Conservation (phyloP, 2,797 vertebrate genomes). For the Spheniscus humboldti region DNA sequence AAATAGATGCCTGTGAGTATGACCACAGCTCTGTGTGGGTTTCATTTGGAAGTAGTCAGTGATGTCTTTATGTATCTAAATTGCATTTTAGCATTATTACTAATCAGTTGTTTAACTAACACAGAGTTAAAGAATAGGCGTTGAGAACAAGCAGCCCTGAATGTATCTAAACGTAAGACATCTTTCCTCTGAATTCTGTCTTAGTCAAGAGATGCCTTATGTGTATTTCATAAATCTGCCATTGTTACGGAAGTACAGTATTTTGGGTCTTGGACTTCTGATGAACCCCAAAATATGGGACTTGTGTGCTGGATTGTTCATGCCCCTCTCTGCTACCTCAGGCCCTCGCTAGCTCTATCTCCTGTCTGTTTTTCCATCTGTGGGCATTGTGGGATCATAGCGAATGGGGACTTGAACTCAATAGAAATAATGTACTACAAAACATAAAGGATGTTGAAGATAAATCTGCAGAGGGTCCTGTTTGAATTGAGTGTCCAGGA, state of each 20-base stretch:
- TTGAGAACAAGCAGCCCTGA: background rate
- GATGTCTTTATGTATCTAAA: background rate
- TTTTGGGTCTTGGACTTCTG: background rate
- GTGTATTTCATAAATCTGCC: background rate
- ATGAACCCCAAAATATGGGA: background rate
- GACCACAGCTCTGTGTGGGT: background rate
- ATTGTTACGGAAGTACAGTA: background rate
- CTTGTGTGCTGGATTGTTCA: background rate
- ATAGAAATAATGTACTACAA: background rate
- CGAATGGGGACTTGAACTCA: background rate
- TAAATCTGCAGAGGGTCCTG: background rate
- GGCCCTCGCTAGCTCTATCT: accelerated
- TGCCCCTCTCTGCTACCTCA: background rate
- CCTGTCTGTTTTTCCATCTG: background rate
- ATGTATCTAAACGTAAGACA: background rate
- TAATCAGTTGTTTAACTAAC: background rate
- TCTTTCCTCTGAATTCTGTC: background rate
- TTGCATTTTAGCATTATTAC: background rate
- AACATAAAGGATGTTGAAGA: background rate
- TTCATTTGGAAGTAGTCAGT: background rate
- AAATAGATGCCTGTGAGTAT: background rate
- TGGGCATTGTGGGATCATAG: background rate
- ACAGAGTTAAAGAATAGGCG: background rate
- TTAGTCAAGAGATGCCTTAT: background rate
- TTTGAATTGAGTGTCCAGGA: background rate